phyloP scores from a whole-genome alignment of 2,113 vertebrate genomes.

The Alaudala cheleensis region DNA sequence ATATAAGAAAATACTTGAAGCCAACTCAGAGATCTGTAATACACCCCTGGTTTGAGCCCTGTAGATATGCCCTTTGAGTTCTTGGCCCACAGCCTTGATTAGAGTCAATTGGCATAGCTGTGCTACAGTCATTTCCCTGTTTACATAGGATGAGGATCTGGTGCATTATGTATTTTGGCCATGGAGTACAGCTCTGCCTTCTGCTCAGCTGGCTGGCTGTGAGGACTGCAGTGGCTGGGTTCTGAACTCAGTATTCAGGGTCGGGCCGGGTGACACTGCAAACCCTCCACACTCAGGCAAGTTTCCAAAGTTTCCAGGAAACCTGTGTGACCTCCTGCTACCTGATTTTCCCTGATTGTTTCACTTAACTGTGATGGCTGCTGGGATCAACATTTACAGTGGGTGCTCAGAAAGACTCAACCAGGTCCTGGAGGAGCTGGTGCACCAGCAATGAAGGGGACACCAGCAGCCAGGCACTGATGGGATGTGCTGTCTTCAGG shows the following conservation, averaged over 20 bases:
- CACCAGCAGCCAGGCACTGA: neutral
- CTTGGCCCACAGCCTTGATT: slow-evolving; percentile 2
- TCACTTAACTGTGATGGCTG: neutral
- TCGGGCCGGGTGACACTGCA: neutral
- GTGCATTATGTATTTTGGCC: slow-evolving; percentile 46
- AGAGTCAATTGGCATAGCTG: neutral
- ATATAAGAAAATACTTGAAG: neutral
- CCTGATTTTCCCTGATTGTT: slow-evolving; percentile 22
- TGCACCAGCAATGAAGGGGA: neutral
- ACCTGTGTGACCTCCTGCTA: neutral
- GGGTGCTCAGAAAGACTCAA: fast-evolving
- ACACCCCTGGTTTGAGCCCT: neutral
- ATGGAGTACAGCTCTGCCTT: slow-evolving; percentile 11
- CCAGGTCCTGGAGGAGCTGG: neutral
- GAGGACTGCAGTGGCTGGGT: neutral
- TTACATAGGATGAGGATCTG: slow-evolving; percentile 42
- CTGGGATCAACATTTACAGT: neutral
- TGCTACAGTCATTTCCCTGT: slow-evolving; percentile 9
- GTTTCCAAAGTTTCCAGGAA: slow-evolving; percentile 17
- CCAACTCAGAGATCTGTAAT: neutral
- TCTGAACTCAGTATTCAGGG: neutral
- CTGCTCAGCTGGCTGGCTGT: slow-evolving; percentile 14
- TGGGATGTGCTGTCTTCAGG: neutral
- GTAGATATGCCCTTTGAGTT: slow-evolving; percentile 19
- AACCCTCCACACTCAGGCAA: neutral